A percentile compares a stretch with the other conserved stretches of the same genome.
Evolutionary conservation across 2,113 vertebrate genomes (phyloP).

Genomic region (Anoura caudifer): DNA sequence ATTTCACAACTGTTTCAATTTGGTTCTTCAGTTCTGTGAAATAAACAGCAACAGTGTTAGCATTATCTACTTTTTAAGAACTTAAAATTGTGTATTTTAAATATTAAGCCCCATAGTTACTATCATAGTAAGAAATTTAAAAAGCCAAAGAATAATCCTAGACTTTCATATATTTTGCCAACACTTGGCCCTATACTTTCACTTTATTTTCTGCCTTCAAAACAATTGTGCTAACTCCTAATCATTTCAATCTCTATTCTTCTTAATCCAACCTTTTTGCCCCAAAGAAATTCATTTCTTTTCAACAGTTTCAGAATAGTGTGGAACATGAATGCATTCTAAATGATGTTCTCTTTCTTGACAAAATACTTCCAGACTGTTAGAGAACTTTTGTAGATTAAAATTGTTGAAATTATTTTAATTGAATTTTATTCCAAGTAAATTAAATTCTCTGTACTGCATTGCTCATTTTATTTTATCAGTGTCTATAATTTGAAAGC

Average conservation of each 20-base stretch:
- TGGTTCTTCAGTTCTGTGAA: constrained; percentile 43
- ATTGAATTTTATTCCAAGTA: constrained; percentile 58
- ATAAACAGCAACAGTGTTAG: constrained; percentile 25
- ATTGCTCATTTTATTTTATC: constrained; percentile 62
- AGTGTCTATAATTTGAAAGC: constrained; percentile 65
- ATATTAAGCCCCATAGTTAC: not conserved
- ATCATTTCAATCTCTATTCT: constrained; percentile 19
- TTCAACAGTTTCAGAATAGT: constrained; percentile 24
- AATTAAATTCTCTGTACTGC: constrained; percentile 60
- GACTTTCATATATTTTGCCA: not conserved
- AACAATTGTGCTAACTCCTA: constrained; percentile 15
- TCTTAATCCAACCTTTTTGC: not conserved
- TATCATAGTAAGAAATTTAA: constrained; percentile 12
- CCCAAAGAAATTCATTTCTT: constrained; percentile 37
- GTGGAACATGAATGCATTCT: not conserved
- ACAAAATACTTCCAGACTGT: not conserved
- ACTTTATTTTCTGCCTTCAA: constrained; percentile 36
- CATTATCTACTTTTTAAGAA: constrained; percentile 31
- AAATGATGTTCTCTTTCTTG: constrained; percentile 27
- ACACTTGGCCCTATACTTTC: not conserved
- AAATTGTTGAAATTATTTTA: constrained; percentile 52
- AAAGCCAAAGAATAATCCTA: constrained; percentile 14
- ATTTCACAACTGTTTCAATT: constrained; percentile 63
- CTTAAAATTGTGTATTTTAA: constrained; percentile 43
- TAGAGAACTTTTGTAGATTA: constrained; percentile 43